Evolutionary conservation across 2,113 vertebrate genomes (phyloP).

Genomic region (Accipiter cooperii): DNA sequence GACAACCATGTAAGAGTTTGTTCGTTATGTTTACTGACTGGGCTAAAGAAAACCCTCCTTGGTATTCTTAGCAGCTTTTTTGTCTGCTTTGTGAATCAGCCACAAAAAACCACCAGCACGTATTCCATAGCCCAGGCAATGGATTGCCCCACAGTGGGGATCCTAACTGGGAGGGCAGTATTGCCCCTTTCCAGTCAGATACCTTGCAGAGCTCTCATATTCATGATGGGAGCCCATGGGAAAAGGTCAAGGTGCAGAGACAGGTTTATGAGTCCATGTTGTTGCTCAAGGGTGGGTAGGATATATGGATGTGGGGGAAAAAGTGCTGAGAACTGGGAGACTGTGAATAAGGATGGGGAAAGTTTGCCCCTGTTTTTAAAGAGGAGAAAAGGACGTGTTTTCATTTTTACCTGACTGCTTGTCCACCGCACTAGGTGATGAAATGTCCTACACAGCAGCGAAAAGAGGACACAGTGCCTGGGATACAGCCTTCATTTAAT

Average conservation of each 20-base stretch:
- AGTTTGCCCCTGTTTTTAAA: background rate
- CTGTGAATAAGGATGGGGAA: background rate
- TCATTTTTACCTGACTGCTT: background rate
- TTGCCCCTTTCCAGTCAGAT: background rate
- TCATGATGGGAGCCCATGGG: background rate
- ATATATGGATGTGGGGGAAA: background rate
- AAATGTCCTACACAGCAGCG: background rate
- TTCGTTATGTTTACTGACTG: background rate
- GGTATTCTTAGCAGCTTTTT: background rate
- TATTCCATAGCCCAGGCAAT: background rate
- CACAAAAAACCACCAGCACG: background rate
- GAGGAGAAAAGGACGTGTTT: background rate
- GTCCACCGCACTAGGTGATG: accelerated
- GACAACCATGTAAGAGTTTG: background rate
- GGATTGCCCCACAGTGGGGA: too few relatives aligned
- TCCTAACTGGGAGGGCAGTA: background rate
- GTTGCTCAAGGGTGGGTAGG: background rate
- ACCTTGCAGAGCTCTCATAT: background rate
- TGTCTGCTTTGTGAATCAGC: background rate
- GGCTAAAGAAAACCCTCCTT: background rate
- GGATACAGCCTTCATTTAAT: background rate
- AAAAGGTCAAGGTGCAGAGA: background rate
- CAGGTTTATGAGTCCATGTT: background rate
- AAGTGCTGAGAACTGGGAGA: background rate
- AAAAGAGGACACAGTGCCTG: background rate